A percentile compares a stretch with the other conserved stretches of the same genome.
These are phyloP conservation scores for Sepiola atlantica DNA, from an alignment of 2,888 invertebrate genomes.

Conservation along the genomic window DNA sequence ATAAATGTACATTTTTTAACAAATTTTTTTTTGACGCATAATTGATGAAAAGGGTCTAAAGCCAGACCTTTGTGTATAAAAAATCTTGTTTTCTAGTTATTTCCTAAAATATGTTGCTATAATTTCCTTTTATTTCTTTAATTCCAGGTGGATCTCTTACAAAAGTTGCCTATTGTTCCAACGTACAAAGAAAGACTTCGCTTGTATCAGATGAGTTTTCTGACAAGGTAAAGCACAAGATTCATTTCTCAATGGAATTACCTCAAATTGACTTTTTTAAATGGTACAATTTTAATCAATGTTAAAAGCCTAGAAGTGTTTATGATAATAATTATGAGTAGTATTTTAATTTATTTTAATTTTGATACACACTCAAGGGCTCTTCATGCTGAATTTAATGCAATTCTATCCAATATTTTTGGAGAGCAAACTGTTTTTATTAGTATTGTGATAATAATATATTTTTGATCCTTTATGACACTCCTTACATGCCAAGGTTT, in stretches of 20 bases:
- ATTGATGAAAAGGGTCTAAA: not conserved
- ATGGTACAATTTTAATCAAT: too few species aligned
- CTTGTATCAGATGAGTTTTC: constrained; percentile 65
- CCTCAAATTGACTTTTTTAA: too few species aligned
- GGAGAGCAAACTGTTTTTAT: too few species aligned
- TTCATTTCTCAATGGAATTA: not conserved
- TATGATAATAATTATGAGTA: too few species aligned
- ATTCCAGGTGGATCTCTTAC: constrained; percentile 81
- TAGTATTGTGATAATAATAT: too few species aligned
- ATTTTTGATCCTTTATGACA: too few species aligned
- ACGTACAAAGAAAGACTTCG: constrained; percentile 76
- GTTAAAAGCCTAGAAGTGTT: too few species aligned
- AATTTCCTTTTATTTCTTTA: constrained; percentile 46
- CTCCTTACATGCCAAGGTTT: too few species aligned
- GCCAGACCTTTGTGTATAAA: not conserved
- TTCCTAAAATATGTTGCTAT: not conserved
- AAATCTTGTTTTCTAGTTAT: not conserved
- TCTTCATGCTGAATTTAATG: too few species aligned
- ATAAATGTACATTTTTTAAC: not conserved
- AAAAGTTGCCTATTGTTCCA: constrained; percentile 83
- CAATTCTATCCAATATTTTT: too few species aligned
- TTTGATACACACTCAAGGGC: too few species aligned
- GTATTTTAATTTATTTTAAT: too few species aligned
- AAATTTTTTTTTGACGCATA: not conserved
- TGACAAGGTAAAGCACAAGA: constrained; percentile 51